Base-by-base conservation (phyloP, 2,888 invertebrate species). In the Plebejus argus region DNA sequence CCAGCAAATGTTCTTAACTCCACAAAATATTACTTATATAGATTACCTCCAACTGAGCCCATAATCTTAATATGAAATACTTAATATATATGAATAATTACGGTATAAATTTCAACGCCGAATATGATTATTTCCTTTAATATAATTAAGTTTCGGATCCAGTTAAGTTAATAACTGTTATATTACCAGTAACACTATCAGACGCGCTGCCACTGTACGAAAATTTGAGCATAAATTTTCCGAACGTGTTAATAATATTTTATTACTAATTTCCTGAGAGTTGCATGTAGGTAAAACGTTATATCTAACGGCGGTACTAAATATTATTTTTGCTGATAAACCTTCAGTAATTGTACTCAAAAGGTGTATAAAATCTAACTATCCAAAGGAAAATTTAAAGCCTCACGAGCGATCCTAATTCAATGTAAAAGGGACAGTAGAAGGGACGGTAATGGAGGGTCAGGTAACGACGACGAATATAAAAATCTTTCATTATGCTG, bases 381-480 rank as follows among this genome's bases (percentile, higher is more conserved):
- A 53, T 18, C 45, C 53, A 53, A 53, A 1, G 53, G 15, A 53
- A 66, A 33, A 66, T 18, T 66, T 18, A 12, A 66, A 33, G 28
- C 6, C 28, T 15, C 66, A 49, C 53, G 1, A 53, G 53, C 66
- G 15, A 66, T 66, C 66, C 66, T 66, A 66, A 33, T 28, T 66
- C 7, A 66, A 66, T 66, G 28, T 28, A 33, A 66, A 66, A 33
- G 28, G 66, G 66, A 66, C 6, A 66, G 66, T 66, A 15, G 66
- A 66, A 33, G 66, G 66, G 66, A 66, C 66, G 1, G 66, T 66
- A 66, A 66, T 66, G 28, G 66, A 66, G 15, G 66, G 66, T 66
- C 66, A 66, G 66, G 66, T 66, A 66, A 33, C 33, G 66, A 15
- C 66, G 66, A 66, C 15, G 66, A 66, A 66, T 66, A 66, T 66